Conservation (phyloP, 2,797 vertebrate genomes). For the Enteromius treurensis region DNA sequence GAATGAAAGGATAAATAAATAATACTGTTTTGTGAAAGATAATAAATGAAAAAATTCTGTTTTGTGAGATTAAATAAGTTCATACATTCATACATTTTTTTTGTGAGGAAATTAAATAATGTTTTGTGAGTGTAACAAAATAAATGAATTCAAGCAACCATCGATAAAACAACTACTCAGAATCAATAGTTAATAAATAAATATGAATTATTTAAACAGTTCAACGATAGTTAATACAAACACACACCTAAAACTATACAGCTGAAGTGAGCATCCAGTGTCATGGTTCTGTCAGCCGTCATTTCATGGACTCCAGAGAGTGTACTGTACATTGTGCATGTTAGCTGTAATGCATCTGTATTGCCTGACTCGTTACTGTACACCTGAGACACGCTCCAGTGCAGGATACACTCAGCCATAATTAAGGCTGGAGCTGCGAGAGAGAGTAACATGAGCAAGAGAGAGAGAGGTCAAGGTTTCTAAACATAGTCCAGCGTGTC, state of each 20-base stretch:
- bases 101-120: no score
- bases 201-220: no score
- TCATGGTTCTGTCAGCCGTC: slow-evolving; percentile 3
- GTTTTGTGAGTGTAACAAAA: neutral
- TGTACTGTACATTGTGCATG: neutral
- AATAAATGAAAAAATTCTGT: no score
- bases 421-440: slow-evolving; percentile 46
- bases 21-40: no score
- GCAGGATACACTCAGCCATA: slow-evolving; percentile 37
- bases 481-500: slow-evolving; percentile 40
- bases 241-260: neutral
- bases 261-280: neutral
- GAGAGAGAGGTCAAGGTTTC: slow-evolving; percentile 38
- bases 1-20: neutral
- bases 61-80: no score
- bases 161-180: neutral
- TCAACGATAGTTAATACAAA: no score
- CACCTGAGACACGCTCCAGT: slow-evolving; percentile 32
- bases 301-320: neutral
- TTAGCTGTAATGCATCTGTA: slow-evolving; percentile 26
- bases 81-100: no score
- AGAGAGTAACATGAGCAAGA: slow-evolving; percentile 18
- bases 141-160: neutral
- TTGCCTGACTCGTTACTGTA: slow-evolving; percentile 33
- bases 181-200: neutral